phyloP scores from a whole-genome alignment of 1,140 invertebrate genomes.

The Drosophila bocki region DNA sequence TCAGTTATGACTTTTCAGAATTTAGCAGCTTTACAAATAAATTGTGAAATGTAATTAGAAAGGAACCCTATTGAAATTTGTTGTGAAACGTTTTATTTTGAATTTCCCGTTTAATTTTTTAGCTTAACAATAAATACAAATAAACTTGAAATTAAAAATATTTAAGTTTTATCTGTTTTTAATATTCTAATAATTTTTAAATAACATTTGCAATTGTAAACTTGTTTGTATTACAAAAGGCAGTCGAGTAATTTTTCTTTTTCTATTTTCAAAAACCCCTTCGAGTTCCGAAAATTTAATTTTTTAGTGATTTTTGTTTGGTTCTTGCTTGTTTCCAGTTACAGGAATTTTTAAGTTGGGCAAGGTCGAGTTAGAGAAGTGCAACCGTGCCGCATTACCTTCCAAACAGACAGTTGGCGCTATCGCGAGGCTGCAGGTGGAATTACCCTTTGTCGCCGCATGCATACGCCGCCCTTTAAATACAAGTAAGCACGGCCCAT shows the following conservation, averaged over 20 bases:
- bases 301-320: neutral
- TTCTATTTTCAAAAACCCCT: neutral
- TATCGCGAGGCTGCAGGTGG: slow-evolving; percentile 22
- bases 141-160: neutral
- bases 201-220: neutral
- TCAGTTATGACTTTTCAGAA: slow-evolving; percentile 10
- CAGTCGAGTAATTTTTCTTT: too few relatives aligned
- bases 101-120: neutral
- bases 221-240: neutral
- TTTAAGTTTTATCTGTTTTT: neutral
- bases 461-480: slow-evolving; percentile 73
- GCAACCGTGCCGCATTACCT: neutral
- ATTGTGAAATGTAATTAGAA: neutral
- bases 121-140: neutral
- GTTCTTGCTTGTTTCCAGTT: neutral
- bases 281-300: neutral
- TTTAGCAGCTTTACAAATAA: neutral
- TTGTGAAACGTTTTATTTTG: too few relatives aligned
- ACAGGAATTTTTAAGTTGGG: slow-evolving; percentile 9
- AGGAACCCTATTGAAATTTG: too few relatives aligned
- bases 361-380: slow-evolving; percentile 29
- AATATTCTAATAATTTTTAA: too few relatives aligned
- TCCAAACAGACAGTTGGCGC: slow-evolving; percentile 15
- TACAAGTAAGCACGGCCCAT: slow-evolving; percentile 63
- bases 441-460: slow-evolving; percentile 50